A percentile compares a stretch with the other conserved stretches of the same genome.
phyloP scores from a whole-genome alignment of 92 coral and sea anemone genomes.

The Palythoa grandis region DNA sequence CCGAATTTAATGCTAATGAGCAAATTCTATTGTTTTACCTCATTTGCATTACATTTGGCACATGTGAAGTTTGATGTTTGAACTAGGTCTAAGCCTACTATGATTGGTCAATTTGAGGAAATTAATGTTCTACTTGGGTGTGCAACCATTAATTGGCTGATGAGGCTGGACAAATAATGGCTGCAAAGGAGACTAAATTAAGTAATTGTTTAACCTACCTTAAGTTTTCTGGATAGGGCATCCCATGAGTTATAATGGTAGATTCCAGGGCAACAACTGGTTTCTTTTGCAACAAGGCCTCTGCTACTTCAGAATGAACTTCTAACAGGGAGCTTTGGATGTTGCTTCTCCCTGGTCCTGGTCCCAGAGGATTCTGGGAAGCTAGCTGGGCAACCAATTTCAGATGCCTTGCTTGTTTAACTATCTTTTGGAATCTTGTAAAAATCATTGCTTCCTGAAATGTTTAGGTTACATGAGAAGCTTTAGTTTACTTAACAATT shows the following conservation, averaged over 20 bases:
- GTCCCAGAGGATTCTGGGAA: constrained; percentile 64
- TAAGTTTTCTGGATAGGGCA: constrained; percentile 93
- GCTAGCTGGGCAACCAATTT: constrained; percentile 38
- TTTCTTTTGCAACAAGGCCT: constrained; percentile 75
- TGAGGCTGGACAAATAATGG: neutral
- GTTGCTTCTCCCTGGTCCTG: constrained; percentile 48
- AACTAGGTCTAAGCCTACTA: no score
- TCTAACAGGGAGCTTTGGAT: constrained; percentile 54
- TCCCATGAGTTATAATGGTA: constrained; percentile 92
- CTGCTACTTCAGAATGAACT: constrained; percentile 82
- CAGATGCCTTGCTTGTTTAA: constrained; percentile 50
- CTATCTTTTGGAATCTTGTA: constrained; percentile 20
- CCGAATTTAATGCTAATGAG: no score
- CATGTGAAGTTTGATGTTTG: no score
- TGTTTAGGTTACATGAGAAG: neutral
- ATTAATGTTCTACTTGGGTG: no score
- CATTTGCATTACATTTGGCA: no score
- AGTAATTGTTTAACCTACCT: constrained; percentile 53
- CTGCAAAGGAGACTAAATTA: neutral
- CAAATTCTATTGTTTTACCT: no score
- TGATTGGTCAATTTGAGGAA: no score
- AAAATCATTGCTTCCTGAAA: constrained; percentile 28
- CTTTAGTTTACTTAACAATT: no score
- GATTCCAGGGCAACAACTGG: constrained; percentile 97
- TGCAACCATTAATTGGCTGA: no score